Evolutionary conservation across 2,888 invertebrate genomes (phyloP), one percentile per base, ranked within the genome.

Genomic region (Drosophila mimica): DNA sequence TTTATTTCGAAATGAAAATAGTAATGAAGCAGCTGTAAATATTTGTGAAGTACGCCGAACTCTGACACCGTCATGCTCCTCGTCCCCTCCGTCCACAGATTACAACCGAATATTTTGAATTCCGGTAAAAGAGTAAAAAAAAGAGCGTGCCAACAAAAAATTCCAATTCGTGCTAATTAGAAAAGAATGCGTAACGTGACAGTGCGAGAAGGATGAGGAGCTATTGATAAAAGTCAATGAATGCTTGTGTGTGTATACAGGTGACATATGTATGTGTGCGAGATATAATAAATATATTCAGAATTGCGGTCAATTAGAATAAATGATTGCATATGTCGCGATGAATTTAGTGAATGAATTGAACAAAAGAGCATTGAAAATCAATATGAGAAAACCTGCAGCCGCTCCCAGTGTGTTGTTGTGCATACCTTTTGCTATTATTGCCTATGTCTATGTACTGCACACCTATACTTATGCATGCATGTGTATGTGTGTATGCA

Each of bases 371-470:
- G 77, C 80, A 83, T 81, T 81, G 82, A 90, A 87, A 90, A 87
- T 89, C 89, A 84, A 89, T 90, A 87, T 88, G 83, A 67, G 72
- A 71, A 90, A 90, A 87, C 87, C 88, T 87, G 87, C 68, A 82
- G 90, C 86, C 90, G 90, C 86, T 87, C 86, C 90, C 86, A 87
- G 73, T 78, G 66, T 78, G 25, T 46, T 20, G 20, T 46, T 46
- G 54, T 81, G 75, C 79, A 79, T 82, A 75, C 82, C 79, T 79
- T 46, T 80, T 66, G 54, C 56, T 67, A 67, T 74, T 78, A 81
- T 69, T 81, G 60, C 43, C 64, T 65, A 72, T 62, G 70, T 30
- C 33, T 64, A 53, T 70, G 63, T 64, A 67, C 66, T 43, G 52
- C 34, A 58, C 31, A 74, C 46, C 46, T 38, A 28, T 30, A 28